Percentiles rank a stretch among this genome's conserved stretches.
These are phyloP conservation scores for Sipunculus nudus DNA, from an alignment of 2,888 invertebrate genomes.

Conservation along the genomic window DNA sequence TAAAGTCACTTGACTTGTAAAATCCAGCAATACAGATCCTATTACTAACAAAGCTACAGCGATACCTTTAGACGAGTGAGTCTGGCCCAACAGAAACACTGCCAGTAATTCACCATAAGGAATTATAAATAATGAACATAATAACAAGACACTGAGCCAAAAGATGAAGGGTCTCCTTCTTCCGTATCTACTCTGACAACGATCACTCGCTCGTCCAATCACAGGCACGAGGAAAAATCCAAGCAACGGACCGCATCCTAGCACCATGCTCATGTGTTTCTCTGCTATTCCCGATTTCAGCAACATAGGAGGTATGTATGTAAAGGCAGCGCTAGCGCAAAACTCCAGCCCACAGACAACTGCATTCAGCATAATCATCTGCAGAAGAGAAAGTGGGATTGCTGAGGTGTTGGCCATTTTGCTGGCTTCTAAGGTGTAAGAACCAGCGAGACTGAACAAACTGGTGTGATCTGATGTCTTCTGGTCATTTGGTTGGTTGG, in stretches of 20 bases:
- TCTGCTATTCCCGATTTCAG: slow-evolving; percentile 68
- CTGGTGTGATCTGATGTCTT: too few species aligned
- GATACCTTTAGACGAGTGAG: slow-evolving; percentile 39
- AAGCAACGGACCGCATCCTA: slow-evolving; percentile 67
- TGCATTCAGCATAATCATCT: slow-evolving; percentile 64
- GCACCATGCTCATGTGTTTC: slow-evolving; percentile 66
- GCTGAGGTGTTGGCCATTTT: too few species aligned
- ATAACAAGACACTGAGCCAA: slow-evolving; percentile 59
- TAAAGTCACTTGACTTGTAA: slow-evolving; percentile 95
- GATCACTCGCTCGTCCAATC: slow-evolving; percentile 64
- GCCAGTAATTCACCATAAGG: slow-evolving; percentile 59
- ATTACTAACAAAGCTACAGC: slow-evolving; percentile 66
- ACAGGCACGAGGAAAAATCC: slow-evolving; percentile 66
- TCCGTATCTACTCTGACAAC: slow-evolving; percentile 63
- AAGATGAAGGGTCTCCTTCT: slow-evolving; percentile 68
- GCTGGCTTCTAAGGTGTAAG: too few species aligned
- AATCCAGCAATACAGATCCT: slow-evolving; percentile 91
- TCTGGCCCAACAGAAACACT: slow-evolving; percentile 42
- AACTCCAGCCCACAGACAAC: slow-evolving; percentile 69
- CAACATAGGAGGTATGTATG: slow-evolving; percentile 68
- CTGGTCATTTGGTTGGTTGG: too few species aligned
- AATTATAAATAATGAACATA: slow-evolving; percentile 65
- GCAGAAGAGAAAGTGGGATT: slow-evolving; percentile 45
- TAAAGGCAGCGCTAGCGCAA: slow-evolving; percentile 68
- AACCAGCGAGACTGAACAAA: too few species aligned